Evolutionary conservation across 2,888 invertebrate genomes (phyloP).

Genomic region (Leptopilina myrica): DNA sequence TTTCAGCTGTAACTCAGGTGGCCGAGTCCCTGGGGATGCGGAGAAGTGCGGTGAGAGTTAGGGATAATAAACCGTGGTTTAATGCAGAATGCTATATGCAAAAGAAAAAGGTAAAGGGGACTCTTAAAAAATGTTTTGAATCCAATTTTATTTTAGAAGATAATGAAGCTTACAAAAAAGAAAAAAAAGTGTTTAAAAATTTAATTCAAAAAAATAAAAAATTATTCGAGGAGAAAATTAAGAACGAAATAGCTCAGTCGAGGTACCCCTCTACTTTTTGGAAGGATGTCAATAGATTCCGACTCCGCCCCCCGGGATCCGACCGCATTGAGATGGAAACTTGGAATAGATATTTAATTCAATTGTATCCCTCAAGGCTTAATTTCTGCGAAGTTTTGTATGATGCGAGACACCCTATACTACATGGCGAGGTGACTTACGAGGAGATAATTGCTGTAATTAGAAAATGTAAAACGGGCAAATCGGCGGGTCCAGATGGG

Average conservation of each 20-base stretch:
- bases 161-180: neutral
- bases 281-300: no score
- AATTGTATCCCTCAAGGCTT: neutral
- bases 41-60: neutral
- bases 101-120: neutral
- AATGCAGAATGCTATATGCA: neutral
- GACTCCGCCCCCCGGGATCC: no score
- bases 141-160: neutral
- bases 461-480: slow-evolving; percentile 20
- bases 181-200: neutral
- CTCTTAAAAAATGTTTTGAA: neutral
- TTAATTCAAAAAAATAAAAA: no score
- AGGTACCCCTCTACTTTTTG: no score
- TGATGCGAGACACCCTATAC: slow-evolving; percentile 14
- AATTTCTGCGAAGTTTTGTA: neutral
- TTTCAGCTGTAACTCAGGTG: neutral
- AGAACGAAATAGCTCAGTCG: no score
- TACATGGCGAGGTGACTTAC: neutral
- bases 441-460: slow-evolving; percentile 21
- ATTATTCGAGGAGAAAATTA: no score
- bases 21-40: neutral
- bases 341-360: neutral
- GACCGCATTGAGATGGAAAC: neutral
- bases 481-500: neutral
- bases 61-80: slow-evolving; percentile 26